phyloP scores from a whole-genome alignment of 92 coral and sea anemone species.

The Porites cylindrica region DNA sequence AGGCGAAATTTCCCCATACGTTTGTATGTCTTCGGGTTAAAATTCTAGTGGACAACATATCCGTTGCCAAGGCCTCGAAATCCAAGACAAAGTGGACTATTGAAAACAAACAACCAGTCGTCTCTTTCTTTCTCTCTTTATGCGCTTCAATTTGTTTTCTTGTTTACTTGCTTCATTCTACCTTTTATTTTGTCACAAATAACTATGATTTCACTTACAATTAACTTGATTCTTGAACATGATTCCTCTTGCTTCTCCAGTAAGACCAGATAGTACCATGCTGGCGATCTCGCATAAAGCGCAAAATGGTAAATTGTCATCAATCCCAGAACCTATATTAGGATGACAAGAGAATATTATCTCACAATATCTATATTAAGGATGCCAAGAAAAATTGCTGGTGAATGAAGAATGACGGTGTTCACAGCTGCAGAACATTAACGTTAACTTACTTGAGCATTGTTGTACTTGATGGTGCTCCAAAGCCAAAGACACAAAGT shows the following conservation, averaged over 20 bases:
- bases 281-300: conserved; percentile 11
- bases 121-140: too few species aligned
- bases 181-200: too few species aligned
- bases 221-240: background rate
- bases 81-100: too few species aligned
- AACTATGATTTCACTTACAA: background rate
- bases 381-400: too few species aligned
- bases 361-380: background rate
- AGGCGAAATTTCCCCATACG: too few species aligned
- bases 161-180: too few species aligned
- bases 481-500: background rate
- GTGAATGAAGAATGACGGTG: background rate
- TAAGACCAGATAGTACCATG: conserved; percentile 1
- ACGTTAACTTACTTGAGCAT: background rate
- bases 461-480: conserved; percentile 14
- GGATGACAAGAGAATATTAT: background rate
- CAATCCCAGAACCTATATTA: background rate
- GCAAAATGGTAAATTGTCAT: conserved; percentile 5
- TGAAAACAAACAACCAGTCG: too few species aligned
- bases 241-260: background rate
- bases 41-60: too few species aligned
- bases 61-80: too few species aligned
- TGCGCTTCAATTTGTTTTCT: too few species aligned
- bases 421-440: too few species aligned
- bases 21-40: too few species aligned